Conservation (phyloP, 1,140 invertebrate species). For the Armadillidium nasatum region DNA sequence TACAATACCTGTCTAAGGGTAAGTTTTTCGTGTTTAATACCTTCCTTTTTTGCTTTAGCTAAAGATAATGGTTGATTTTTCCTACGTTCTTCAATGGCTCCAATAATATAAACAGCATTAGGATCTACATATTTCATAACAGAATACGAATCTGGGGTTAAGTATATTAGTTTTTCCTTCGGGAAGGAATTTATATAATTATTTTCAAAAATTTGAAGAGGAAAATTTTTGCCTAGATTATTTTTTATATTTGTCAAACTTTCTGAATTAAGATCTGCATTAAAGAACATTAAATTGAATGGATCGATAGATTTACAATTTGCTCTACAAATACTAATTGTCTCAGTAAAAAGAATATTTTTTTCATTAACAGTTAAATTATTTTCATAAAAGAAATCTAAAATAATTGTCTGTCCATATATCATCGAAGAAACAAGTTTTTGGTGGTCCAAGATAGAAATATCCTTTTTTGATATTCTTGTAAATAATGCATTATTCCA, state of each 20-base stretch:
- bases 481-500: constrained; percentile 60
- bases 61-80: constrained; percentile 68
- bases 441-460: constrained; percentile 59
- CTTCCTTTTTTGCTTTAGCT: constrained; percentile 78
- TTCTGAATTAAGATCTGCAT: constrained; percentile 57
- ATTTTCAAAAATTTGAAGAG: constrained; percentile 64
- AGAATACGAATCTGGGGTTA: constrained; percentile 72
- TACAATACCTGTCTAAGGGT: constrained; percentile 64
- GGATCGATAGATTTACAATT: constrained; percentile 68
- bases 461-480: constrained; percentile 63
- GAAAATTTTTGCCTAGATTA: constrained; percentile 59
- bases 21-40: constrained; percentile 68
- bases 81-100: constrained; percentile 77
- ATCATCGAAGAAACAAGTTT: constrained; percentile 62
- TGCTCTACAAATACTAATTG: constrained; percentile 49
- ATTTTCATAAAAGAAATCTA: constrained; percentile 74
- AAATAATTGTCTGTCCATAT: constrained; percentile 67
- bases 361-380: constrained; percentile 66
- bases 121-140: constrained; percentile 64
- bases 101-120: constrained; percentile 79
- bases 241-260: constrained; percentile 63
- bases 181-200: constrained; percentile 81
- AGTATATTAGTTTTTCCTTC: constrained; percentile 72
- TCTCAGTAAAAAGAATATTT: constrained; percentile 67
- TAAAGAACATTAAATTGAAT: constrained; percentile 71